Evolutionary conservation across 2,113 vertebrate genomes (phyloP).

Genomic region (Phrynosoma blainvillii): DNA sequence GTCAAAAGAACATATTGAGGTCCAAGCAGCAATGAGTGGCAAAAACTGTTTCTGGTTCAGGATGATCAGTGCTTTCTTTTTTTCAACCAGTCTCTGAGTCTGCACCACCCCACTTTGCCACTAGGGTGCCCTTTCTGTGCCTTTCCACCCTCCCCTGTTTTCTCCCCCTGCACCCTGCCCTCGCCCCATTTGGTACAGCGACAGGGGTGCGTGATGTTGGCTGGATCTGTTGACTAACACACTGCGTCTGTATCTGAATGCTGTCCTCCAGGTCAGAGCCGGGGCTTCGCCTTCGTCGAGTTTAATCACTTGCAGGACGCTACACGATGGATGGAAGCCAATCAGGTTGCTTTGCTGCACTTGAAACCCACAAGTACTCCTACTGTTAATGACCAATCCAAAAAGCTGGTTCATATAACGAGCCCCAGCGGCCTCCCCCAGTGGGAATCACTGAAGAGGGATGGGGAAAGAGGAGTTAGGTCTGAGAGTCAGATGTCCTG

Average conservation of each 20-base stretch:
- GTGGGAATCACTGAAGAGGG: slow-evolving; percentile 13
- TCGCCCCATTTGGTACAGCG: slow-evolving; percentile 29
- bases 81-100: slow-evolving; percentile 8
- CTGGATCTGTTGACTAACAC: slow-evolving; percentile 79
- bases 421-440: slow-evolving; percentile 1
- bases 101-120: slow-evolving; percentile 15
- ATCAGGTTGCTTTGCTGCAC: slow-evolving; percentile 94
- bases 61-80: not conserved
- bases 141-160: slow-evolving; percentile 13
- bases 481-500: not conserved
- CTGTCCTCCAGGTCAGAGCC: slow-evolving; percentile 94
- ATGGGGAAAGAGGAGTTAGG: slow-evolving; percentile 7
- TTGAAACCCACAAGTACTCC: slow-evolving; percentile 78
- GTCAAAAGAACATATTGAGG: not conserved
- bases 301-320: slow-evolving; percentile 97
- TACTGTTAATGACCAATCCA: slow-evolving; percentile 71
- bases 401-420: slow-evolving; percentile 69
- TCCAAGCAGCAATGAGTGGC: not conserved
- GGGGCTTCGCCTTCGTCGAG: slow-evolving; percentile 98
- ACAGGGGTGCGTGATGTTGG: slow-evolving; percentile 54
- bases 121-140: slow-evolving; percentile 41
- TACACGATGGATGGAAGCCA: slow-evolving; percentile 96
- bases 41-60: not conserved
- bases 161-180: slow-evolving; percentile 17
- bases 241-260: slow-evolving; percentile 82